phyloP scores from a whole-genome alignment of 2,888 invertebrate species.

The Drosophila demipolita region DNA sequence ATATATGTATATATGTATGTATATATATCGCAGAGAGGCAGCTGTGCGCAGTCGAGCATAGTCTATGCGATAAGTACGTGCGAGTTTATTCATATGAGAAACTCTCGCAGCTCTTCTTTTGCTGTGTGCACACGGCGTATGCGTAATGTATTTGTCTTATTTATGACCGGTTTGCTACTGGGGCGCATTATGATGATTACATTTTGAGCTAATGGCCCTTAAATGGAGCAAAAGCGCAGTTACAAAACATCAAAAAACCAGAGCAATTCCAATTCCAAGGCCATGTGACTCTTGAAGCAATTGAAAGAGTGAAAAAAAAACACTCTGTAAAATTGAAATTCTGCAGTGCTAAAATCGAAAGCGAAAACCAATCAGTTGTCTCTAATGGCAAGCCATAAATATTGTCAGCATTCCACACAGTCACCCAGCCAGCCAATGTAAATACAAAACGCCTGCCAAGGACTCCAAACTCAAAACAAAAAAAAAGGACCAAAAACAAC shows the following conservation, averaged over 20 bases:
- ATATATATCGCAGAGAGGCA: slow-evolving; percentile 55
- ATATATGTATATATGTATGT: slow-evolving; percentile 2
- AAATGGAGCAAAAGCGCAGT: slow-evolving; percentile 54
- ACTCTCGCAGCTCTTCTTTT: slow-evolving; percentile 27
- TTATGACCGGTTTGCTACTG: slow-evolving; percentile 67
- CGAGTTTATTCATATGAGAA: slow-evolving; percentile 78
- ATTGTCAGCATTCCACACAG: slow-evolving; percentile 51
- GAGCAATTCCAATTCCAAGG: slow-evolving; percentile 42
- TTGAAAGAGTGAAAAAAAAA: slow-evolving; percentile 12
- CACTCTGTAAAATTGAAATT: slow-evolving; percentile 66
- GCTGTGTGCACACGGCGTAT: slow-evolving; percentile 62
- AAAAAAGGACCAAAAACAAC: slow-evolving; percentile 13
- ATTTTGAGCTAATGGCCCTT: slow-evolving; percentile 74
- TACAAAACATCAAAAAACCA: slow-evolving; percentile 11
- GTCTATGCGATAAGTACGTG: slow-evolving; percentile 80
- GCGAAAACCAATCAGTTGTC: slow-evolving; percentile 81
- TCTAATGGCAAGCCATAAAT: slow-evolving; percentile 83
- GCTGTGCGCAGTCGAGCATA: slow-evolving; percentile 78
- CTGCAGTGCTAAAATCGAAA: slow-evolving; percentile 60
- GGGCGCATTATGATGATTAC: slow-evolving; percentile 77
- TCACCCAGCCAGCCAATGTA: slow-evolving; percentile 25
- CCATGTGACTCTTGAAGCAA: slow-evolving; percentile 32
- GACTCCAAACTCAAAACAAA: slow-evolving; percentile 38
- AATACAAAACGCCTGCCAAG: slow-evolving; percentile 54
- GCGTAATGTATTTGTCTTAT: slow-evolving; percentile 79